phyloP scores from a whole-genome alignment of 2,888 invertebrate species.

The Agrilus mali region DNA sequence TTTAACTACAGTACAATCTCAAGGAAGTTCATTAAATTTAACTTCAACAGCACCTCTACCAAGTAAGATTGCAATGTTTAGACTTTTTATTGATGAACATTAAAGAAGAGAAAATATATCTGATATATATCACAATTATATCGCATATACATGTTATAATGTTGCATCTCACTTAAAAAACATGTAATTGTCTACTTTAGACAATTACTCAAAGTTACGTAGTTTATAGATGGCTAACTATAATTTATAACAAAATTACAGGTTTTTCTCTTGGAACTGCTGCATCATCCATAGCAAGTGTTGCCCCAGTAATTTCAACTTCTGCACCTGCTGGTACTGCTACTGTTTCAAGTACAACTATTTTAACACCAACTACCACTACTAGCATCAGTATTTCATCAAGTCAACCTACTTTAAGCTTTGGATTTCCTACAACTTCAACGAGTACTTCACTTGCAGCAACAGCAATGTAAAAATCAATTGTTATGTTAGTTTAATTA shows the following conservation, averaged over 20 bases:
- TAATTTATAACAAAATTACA: not conserved
- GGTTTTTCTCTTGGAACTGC: conserved; percentile 4
- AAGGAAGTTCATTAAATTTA: no score
- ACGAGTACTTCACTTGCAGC: not conserved
- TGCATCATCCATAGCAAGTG: conserved; percentile 7
- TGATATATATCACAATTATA: no score
- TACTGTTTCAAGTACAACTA: conserved; percentile 4
- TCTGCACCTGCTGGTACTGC: conserved; percentile 7
- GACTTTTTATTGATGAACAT: no score
- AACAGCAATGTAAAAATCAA: not conserved
- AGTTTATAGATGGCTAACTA: no score
- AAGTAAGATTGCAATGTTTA: not conserved
- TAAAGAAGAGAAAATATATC: no score
- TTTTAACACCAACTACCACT: conserved; percentile 5
- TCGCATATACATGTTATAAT: no score
- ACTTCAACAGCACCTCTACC: no score
- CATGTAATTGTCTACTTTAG: no score
- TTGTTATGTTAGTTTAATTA: not conserved
- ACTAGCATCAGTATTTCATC: conserved; percentile 10
- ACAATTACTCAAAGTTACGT: no score
- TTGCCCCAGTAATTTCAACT: conserved; percentile 9
- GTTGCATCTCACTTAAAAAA: no score
- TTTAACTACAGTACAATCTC: no score
- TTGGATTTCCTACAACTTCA: not conserved
- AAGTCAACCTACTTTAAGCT: not conserved